These are phyloP conservation scores for Pipistrellus kuhlii DNA, from an alignment of 2,797 vertebrate species.

Conservation along the genomic window DNA sequence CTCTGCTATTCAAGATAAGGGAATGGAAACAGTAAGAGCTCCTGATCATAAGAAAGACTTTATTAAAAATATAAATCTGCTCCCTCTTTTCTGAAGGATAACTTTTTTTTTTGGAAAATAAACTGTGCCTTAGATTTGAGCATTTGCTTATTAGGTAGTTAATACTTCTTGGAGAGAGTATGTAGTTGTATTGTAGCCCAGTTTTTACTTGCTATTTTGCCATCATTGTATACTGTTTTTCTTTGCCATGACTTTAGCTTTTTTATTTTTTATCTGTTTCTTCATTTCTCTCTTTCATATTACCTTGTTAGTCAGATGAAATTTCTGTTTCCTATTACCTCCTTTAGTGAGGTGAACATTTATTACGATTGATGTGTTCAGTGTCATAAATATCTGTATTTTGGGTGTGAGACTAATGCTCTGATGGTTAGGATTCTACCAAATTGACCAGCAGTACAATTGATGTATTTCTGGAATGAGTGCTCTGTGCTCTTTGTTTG, in stretches of 20 bases:
- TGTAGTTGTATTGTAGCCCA: neutral
- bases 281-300: conserved; percentile 48
- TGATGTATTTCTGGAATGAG: conserved; percentile 46
- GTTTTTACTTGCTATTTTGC: neutral
- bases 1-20: neutral
- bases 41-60: neutral
- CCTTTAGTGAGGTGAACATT: neutral
- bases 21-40: neutral
- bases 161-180: neutral
- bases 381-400: conserved; percentile 16
- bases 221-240: neutral
- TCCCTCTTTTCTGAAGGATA: conserved; percentile 15
- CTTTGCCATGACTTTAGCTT: neutral
- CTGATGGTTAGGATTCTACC: neutral
- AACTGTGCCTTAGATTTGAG: neutral
- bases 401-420: neutral
- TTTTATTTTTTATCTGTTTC: neutral
- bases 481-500: conserved; percentile 43
- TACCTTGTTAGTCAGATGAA: neutral
- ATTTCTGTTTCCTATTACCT: neutral
- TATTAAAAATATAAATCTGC: neutral
- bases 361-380: neutral
- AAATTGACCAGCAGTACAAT: neutral
- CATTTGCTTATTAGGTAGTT: neutral
- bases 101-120: neutral